Base-by-base conservation (phyloP, 2,113 vertebrate genomes). In the Eurystomus gularis region DNA sequence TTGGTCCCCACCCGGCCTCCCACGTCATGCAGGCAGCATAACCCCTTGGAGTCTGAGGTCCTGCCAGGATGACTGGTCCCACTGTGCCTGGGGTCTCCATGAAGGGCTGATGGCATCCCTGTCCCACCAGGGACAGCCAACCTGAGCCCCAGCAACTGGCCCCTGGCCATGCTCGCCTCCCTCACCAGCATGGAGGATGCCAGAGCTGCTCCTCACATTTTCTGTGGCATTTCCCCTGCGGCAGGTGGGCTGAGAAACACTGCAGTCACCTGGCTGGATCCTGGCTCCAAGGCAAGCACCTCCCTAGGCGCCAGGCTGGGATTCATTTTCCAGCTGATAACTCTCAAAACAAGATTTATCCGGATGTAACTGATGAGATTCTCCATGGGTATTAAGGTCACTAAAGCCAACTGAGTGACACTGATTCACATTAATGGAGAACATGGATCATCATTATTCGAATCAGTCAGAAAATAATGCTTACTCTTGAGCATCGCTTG, bases 1-100 rank as follows among this genome's bases (percentile, higher is more conserved):
- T 94, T 44, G 71, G 62, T 97, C 93, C 88, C 97, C 97, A 96
- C 94, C 95, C 97, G 14, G 48, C 78, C 72, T 97, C 92, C 95
- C 91, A 96, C 94, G 24, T 96, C 95, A 97, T 40, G 72, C 94
- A 97, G 78, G 90, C 86, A 89, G 52, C 66, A 90, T 49, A 94
- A 94, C 79, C 86, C 95, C 94, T 97, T 78, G 0, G 65, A 91
- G 93, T 57, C 89, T 6, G 15, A 94, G 58, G 58, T 78, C 82
- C 80, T 88, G 24, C 65, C 1, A 5, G 71, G 62, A 72, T 0
- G 0, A 68, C 23, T 0, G 0, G 69, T 25, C 25, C 42, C 40
- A 37, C 25, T 0, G 0, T 0, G 3, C 35, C 51, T 46, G 52
- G 10, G 4, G 3, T 17, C 5, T 35, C 48, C 29, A 8, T 1